Evolutionary conservation across 1,140 invertebrate species (phyloP), one percentile per base, ranked within the genome.

Genomic region (Uloborus diversus): DNA sequence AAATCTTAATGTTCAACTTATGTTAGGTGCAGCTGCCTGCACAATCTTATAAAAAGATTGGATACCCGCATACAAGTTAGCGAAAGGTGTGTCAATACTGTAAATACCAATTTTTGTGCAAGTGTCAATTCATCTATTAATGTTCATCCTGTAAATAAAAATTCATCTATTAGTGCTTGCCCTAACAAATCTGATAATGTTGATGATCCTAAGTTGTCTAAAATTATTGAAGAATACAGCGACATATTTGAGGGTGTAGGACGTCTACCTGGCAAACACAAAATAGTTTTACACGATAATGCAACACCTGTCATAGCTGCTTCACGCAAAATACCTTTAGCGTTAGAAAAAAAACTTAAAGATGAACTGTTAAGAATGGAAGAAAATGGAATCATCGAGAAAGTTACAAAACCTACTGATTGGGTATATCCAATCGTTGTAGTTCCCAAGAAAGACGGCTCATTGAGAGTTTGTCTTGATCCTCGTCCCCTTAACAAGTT

Each of bases 401-500:
- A 83, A 83, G 83, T 85, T 42, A 82, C 84, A 69, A 78, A 82
- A 37, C 81, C 82, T 5, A 51, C n/a, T 51, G 49, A 51, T 51
- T 51, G 49, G 49, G 49, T 11, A 27, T 81, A 65, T 7, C 23
- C 33, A 0, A 32, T 84, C 11, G 82, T 83, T 7, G 53, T 83
- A 14, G 81, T 83, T 17, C 64, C 53, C 2, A 83, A 81, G 56
- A 42, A 53, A 11, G 68, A 69, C 57, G 68, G 65, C 33, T 37
- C 73, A 25, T 20, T 79, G 7, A 33, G 79, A 71, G 27, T 84
- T 7, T 81, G 82, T 71, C 68, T 84, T 14, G 83, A 84, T 57
- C 82, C 82, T 20, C 61, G 65, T 68, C 35, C 61, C 59, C 79
- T 87, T 27, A 87, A 87, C 78, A 47, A 75, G 59, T 81, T 79